These are phyloP conservation scores for Cephus rjabovi DNA, from an alignment of 2,888 invertebrate genomes.

Conservation along the genomic window DNA sequence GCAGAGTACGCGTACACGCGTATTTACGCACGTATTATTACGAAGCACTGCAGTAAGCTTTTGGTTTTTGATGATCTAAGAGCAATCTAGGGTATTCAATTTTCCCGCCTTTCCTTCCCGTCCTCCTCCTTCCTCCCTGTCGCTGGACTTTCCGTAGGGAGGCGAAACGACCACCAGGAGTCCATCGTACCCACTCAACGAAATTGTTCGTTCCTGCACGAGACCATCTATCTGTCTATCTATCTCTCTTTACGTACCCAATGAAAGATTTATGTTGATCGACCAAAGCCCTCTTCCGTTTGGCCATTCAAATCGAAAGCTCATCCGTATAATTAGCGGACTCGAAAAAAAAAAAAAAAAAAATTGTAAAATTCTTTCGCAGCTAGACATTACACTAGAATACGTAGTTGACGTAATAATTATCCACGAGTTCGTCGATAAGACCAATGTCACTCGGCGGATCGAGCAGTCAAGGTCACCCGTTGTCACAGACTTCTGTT, in stretches of 20 bases:
- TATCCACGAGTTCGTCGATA: not conserved
- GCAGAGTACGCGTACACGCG: not conserved
- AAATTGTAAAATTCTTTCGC: not conserved
- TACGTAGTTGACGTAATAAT: not conserved
- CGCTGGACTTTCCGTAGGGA: not conserved
- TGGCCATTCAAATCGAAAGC: not conserved
- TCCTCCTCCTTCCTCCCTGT: not conserved
- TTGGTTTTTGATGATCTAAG: not conserved
- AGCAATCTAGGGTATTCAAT: slow-evolving; percentile 6
- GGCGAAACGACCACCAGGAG: not conserved
- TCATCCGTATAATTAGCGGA: not conserved
- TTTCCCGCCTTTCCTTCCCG: slow-evolving; percentile 4
- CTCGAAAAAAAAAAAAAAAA: not conserved
- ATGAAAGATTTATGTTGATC: not conserved
- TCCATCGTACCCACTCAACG: not conserved
- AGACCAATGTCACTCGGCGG: not conserved
- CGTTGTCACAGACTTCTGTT: not conserved
- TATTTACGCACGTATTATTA: not conserved
- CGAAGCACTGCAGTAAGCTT: not conserved
- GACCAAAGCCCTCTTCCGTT: not conserved
- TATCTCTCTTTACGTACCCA: not conserved
- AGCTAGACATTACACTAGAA: not conserved
- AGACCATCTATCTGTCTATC: not conserved
- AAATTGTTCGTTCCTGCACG: not conserved
- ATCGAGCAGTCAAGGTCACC: not conserved